Percentiles rank a stretch among this genome's conserved stretches.
Evolutionary conservation across 2,888 invertebrate species (phyloP).

Genomic region (Agonopterix alstromeriana): DNA sequence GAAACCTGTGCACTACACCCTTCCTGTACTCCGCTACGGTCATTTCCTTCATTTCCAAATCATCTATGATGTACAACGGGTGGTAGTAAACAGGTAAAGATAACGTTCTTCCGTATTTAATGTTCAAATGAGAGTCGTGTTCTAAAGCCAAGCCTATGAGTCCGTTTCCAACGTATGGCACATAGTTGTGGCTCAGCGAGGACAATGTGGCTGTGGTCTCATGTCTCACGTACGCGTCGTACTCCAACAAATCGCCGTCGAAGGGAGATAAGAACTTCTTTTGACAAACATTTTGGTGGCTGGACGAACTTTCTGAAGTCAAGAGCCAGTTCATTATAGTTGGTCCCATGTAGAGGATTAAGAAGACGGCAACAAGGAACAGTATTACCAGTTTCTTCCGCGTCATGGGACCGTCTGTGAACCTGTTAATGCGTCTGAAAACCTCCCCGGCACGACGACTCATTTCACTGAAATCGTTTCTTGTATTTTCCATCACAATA

Average conservation of each 20-base stretch:
- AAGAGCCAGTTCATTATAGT: slow-evolving; percentile 79
- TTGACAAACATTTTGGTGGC: slow-evolving; percentile 79
- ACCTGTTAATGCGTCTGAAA: slow-evolving; percentile 58
- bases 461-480: slow-evolving; percentile 51
- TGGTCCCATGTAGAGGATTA: slow-evolving; percentile 81
- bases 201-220: slow-evolving; percentile 71
- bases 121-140: slow-evolving; percentile 79
- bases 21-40: slow-evolving; percentile 81
- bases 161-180: slow-evolving; percentile 88
- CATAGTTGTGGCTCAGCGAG: slow-evolving; percentile 75
- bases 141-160: slow-evolving; percentile 80
- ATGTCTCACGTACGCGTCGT: slow-evolving; percentile 80
- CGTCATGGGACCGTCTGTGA: slow-evolving; percentile 65
- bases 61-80: slow-evolving; percentile 78
- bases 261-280: slow-evolving; percentile 79
- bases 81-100: slow-evolving; percentile 81
- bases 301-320: slow-evolving; percentile 55
- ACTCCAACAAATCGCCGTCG: slow-evolving; percentile 77
- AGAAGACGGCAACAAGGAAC: slow-evolving; percentile 71
- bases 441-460: slow-evolving; percentile 63
- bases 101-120: slow-evolving; percentile 81
- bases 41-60: slow-evolving; percentile 78
- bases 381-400: slow-evolving; percentile 68
- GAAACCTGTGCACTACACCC: slow-evolving; percentile 81
- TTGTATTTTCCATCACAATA: slow-evolving; percentile 56